phyloP scores from a whole-genome alignment of 2,113 vertebrate species.

The Rousettus leschenaultii region DNA sequence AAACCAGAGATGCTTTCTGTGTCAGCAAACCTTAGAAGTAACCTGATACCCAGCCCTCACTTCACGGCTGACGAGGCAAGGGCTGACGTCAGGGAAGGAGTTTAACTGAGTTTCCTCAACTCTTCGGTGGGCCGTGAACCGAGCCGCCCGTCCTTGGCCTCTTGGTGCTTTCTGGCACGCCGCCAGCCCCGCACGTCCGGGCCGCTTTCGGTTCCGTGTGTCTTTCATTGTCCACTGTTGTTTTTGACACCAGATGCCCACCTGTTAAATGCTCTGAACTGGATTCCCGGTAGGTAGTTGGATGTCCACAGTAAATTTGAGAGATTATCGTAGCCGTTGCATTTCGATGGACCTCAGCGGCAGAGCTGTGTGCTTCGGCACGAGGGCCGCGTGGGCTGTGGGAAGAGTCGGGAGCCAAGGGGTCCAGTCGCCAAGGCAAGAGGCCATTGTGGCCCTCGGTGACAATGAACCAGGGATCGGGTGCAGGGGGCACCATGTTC shows the following conservation, averaged over 20 bases:
- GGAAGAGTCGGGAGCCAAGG: no score
- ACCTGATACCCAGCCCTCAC: no score
- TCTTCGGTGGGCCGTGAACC: not conserved
- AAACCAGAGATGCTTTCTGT: not conserved
- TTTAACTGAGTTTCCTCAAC: not conserved
- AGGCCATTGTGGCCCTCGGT: no score
- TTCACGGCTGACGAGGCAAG: not conserved
- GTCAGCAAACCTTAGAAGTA: not conserved
- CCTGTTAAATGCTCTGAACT: not conserved
- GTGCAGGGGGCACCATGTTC: not conserved
- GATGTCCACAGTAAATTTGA: not conserved
- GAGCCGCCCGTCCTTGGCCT: accelerated
- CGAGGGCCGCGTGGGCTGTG: accelerated
- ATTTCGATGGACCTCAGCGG: not conserved
- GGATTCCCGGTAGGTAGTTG: not conserved
- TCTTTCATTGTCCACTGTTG: not conserved
- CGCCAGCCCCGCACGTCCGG: accelerated
- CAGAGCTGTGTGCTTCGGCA: not conserved
- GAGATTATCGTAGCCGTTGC: not conserved
- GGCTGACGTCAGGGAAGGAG: not conserved
- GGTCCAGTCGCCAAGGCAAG: not conserved
- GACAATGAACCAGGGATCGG: accelerated
- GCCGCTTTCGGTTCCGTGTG: not conserved
- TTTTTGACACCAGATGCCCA: not conserved
- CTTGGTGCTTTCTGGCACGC: not conserved